A percentile compares a stretch with the other conserved stretches of the same genome.
phyloP scores from a whole-genome alignment of 1,140 invertebrate genomes.

The Linepithema humile region DNA sequence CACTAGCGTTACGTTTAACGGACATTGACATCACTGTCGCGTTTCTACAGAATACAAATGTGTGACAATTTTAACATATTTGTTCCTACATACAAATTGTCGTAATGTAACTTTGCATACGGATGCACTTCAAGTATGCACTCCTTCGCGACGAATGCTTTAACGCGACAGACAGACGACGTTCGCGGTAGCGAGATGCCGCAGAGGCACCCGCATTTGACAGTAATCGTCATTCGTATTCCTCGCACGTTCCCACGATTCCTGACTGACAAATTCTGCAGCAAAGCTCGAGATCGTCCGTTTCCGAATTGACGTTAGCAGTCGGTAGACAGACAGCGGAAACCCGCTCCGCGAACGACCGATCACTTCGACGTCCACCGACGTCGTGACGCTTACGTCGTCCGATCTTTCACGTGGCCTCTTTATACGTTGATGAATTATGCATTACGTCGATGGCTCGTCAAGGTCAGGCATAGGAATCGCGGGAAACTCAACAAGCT shows the following conservation, averaged over 20 bases:
- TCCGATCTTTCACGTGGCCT: constrained; percentile 46
- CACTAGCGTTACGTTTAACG: neutral
- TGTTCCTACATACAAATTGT: constrained; percentile 1
- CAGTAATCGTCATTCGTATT: constrained; percentile 70
- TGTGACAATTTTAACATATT: constrained; percentile 9
- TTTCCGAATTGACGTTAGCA: constrained; percentile 70
- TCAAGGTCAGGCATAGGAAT: constrained; percentile 29
- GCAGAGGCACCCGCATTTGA: constrained; percentile 30
- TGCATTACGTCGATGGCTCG: constrained; percentile 12
- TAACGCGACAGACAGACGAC: constrained; percentile 2
- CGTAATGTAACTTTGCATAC: neutral
- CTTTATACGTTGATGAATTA: constrained; percentile 62
- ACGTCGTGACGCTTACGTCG: constrained; percentile 12
- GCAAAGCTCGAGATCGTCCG: constrained; percentile 61
- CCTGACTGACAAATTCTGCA: constrained; percentile 73
- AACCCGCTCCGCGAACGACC: constrained; percentile 40
- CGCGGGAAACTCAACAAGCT: constrained; percentile 45
- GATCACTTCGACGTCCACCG: constrained; percentile 51
- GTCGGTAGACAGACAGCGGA: constrained; percentile 58
- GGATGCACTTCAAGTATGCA: neutral
- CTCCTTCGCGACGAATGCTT: neutral
- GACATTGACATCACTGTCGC: neutral
- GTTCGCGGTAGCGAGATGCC: neutral
- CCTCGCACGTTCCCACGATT: constrained; percentile 60
- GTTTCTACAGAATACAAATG: neutral